phyloP scores from a whole-genome alignment of 2,797 vertebrate species.

The Hyperoplus lanceolatus region DNA sequence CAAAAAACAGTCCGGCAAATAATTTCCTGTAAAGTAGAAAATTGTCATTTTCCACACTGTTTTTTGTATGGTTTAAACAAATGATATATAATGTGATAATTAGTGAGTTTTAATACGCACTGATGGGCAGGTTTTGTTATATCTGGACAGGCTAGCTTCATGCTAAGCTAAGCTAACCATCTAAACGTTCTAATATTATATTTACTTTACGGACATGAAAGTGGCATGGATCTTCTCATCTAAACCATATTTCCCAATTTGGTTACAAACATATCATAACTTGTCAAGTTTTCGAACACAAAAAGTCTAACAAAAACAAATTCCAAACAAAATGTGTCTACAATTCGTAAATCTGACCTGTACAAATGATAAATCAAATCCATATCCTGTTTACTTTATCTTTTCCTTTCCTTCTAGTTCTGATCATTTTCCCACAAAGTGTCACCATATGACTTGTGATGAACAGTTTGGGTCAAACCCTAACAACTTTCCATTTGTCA shows the following conservation, averaged over 20 bases:
- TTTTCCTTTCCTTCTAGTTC: background rate
- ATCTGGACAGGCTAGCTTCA: background rate
- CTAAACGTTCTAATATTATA: background rate
- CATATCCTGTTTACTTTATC: too few relatives aligned
- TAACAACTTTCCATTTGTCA: background rate
- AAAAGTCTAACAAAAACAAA: background rate
- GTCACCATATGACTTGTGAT: background rate
- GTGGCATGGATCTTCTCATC: background rate
- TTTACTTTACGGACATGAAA: background rate
- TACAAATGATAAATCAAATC: too few relatives aligned
- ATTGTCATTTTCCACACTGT: background rate
- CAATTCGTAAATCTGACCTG: background rate
- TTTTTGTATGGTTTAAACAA: background rate
- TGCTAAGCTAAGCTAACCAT: conserved; percentile 8
- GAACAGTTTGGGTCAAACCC: background rate
- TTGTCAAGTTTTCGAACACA: background rate
- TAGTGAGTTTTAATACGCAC: background rate
- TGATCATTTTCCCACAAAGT: background rate
- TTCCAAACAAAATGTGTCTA: background rate
- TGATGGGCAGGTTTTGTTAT: background rate
- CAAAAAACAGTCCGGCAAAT: background rate
- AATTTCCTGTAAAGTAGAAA: too few relatives aligned
- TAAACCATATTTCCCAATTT: background rate
- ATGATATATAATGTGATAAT: background rate
- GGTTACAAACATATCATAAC: background rate